Evolutionary conservation across 1,140 invertebrate genomes (phyloP), one percentile per base, ranked within the genome.

Genomic region (Ruditapes philippinarum): DNA sequence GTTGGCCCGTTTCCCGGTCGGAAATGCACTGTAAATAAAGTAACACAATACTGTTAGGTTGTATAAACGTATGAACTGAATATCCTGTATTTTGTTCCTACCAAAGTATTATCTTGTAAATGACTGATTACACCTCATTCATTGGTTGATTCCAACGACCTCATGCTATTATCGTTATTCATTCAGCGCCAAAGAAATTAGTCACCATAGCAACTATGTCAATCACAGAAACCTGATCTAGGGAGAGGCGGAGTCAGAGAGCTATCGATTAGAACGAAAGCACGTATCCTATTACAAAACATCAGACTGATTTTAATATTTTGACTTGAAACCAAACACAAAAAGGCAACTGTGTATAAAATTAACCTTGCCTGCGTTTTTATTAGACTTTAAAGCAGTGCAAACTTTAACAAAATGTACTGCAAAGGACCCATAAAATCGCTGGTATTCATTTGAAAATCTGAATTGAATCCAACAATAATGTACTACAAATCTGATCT

Each of bases 161-260:
- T 89, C 91, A 62, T 80, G 70, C 88, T 92, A 91, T 92, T 94
- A 92, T 93, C 94, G 91, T 93, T 94, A 94, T 94, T 93, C 93
- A 92, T 92, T 87, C 89, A 90, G 88, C 92, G 93, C 92, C 88
- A 89, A 90, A 88, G 90, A 91, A 94, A 93, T 94, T 92, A 92
- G 92, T 95, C 92, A 81, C 92, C 90, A 94, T 94, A 90, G 92
- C 91, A 95, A 95, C 95, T 25, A 90, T 87, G 95, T 95, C 95
- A 94, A 94, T 95, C 95, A 94, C 33, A 88, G 95, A 88, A 94
- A 95, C 93, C 86, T 60, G 92, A 95, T 89, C 78, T 90, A 85
- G 31, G 33, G 79, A 87, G 88, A 89, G 93, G 94, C 92, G 94
- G 91, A 62, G 51, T 36, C 68, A 42, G 80, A 33, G 42, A 62